phyloP scores from a whole-genome alignment of 2,888 invertebrate genomes.

The Heteropelma amictum region DNA sequence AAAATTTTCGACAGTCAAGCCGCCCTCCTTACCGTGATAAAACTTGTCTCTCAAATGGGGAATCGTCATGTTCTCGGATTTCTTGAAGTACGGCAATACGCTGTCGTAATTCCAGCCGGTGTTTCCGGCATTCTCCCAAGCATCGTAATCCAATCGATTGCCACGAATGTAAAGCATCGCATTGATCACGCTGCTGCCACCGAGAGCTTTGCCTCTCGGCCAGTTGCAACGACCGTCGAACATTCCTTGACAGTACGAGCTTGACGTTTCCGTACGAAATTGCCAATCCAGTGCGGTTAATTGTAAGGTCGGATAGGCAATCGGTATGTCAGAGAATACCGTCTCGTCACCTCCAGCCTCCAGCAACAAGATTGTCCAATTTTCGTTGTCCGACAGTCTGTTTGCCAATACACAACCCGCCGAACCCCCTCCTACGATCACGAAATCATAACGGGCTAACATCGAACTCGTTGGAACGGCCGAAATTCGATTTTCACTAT shows the following conservation, averaged over 20 bases:
- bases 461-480: constrained; percentile 80
- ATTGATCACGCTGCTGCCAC: constrained; percentile 90
- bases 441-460: constrained; percentile 81
- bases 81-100: constrained; percentile 88
- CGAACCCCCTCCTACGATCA: constrained; percentile 89
- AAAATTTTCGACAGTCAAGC: constrained; percentile 84
- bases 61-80: constrained; percentile 88
- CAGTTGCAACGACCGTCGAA: constrained; percentile 74
- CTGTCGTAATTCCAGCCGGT: constrained; percentile 89
- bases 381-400: constrained; percentile 85
- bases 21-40: constrained; percentile 87
- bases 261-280: constrained; percentile 87
- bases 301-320: constrained; percentile 86
- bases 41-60: constrained; percentile 80
- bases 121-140: constrained; percentile 89
- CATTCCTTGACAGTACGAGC: constrained; percentile 82
- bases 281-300: constrained; percentile 89
- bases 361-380: constrained; percentile 86
- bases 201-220: constrained; percentile 78
- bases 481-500: constrained; percentile 82
- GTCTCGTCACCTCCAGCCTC: constrained; percentile 90
- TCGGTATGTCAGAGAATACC: constrained; percentile 85
- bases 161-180: constrained; percentile 95
- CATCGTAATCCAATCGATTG: constrained; percentile 90
- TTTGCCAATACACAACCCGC: constrained; percentile 90